Percentiles rank a stretch among this genome's conserved stretches.
Conservation (phyloP, 2,113 vertebrate genomes). For the Pomatorhinus ruficollis region DNA sequence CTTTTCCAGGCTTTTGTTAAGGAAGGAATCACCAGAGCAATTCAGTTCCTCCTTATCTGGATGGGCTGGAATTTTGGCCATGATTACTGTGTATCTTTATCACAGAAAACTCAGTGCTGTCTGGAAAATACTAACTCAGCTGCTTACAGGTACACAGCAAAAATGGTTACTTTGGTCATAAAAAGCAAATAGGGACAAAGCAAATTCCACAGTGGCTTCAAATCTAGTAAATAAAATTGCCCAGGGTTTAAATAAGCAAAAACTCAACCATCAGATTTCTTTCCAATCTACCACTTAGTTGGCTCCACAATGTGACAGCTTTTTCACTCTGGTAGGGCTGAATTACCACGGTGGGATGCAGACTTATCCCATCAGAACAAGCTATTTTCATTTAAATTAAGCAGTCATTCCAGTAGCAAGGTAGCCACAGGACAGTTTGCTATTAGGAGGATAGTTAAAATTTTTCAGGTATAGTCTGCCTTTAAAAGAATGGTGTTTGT, state of each 20-base stretch:
- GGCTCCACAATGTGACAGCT: background rate
- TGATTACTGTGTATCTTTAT: background rate
- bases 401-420: background rate
- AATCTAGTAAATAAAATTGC: background rate
- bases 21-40: background rate
- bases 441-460: background rate
- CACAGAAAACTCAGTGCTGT: background rate
- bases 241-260: background rate
- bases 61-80: background rate
- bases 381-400: background rate
- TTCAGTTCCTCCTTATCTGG: background rate
- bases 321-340: background rate
- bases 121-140: background rate
- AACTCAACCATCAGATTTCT: background rate
- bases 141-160: background rate
- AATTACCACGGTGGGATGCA: fast-evolving
- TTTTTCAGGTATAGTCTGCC: background rate
- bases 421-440: background rate
- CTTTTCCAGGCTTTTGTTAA: background rate
- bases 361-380: background rate
- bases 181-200: background rate
- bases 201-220: background rate
- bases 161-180: background rate
- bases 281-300: background rate
- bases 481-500: background rate